Evolutionary conservation across 2,113 vertebrate genomes (phyloP).

Genomic region (Lepus americanus): DNA sequence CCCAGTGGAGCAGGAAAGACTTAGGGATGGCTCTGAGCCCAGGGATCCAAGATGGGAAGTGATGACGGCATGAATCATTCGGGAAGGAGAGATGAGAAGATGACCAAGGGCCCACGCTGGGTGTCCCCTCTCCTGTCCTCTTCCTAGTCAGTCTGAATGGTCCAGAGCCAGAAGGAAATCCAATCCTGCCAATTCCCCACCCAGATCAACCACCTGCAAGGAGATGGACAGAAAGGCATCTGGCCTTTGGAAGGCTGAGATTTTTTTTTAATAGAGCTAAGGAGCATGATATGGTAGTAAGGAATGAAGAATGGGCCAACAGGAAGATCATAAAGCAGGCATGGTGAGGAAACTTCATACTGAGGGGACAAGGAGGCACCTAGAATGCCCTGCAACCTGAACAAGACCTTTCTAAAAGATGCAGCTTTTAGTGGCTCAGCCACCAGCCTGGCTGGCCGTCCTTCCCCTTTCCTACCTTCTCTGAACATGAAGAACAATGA

Average conservation of each 20-base stretch:
- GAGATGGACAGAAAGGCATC: not conserved
- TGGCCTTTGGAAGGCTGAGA: not conserved
- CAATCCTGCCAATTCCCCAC: not conserved
- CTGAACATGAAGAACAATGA: not conserved
- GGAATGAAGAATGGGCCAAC: not conserved
- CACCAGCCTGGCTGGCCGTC: not conserved
- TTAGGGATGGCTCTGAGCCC: conserved; percentile 53
- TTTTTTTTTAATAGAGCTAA: not conserved
- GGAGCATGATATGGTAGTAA: not conserved
- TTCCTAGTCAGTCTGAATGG: not conserved
- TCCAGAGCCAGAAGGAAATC: not conserved
- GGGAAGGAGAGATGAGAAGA: conserved; percentile 15
- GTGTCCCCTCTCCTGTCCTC: not conserved
- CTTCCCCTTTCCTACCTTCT: not conserved
- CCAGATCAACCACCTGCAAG: not conserved
- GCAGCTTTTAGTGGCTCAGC: not conserved
- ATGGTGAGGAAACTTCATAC: not conserved
- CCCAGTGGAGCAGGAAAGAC: conserved; percentile 60
- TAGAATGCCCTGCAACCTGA: not conserved
- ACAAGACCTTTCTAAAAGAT: not conserved
- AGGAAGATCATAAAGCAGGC: not conserved
- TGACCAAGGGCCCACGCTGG: not conserved
- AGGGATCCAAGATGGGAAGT: conserved; percentile 58
- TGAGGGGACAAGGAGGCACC: not conserved
- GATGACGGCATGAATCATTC: conserved; percentile 38